Conservation (phyloP, 2,797 vertebrate species). For the Myripristis jacobus region DNA sequence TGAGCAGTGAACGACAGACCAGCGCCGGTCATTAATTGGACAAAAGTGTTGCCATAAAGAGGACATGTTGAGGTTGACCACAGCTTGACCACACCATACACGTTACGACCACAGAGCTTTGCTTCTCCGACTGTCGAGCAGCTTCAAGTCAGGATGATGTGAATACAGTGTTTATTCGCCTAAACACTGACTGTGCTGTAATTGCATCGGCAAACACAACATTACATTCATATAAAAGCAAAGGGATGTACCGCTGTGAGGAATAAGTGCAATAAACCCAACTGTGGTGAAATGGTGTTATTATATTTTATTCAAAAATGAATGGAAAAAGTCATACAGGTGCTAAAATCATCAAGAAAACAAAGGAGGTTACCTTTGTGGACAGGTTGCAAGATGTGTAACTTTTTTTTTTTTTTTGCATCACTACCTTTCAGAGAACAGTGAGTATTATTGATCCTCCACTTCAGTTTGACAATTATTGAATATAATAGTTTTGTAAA, state of each 20-base stretch:
- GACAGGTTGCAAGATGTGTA: constrained; percentile 31
- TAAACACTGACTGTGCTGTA: constrained; percentile 54
- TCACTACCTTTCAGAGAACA: constrained; percentile 66
- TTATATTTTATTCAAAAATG: constrained; percentile 29
- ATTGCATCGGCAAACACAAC: constrained; percentile 66
- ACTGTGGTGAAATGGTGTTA: constrained; percentile 33
- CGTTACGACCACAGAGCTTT: constrained; percentile 66
- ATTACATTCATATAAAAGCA: constrained; percentile 66
- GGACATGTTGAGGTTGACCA: constrained; percentile 65
- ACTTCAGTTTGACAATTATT: constrained; percentile 75
- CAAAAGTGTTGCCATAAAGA: constrained; percentile 64
- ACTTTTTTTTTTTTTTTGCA: constrained; percentile 51
- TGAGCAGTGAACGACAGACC: background rate
- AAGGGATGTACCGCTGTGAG: constrained; percentile 39
- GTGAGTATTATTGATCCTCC: constrained; percentile 66
- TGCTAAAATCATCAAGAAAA: constrained; percentile 35
- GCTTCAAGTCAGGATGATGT: constrained; percentile 25
- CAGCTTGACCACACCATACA: constrained; percentile 56
- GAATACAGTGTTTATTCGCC: constrained; percentile 55
- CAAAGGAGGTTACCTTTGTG: background rate
- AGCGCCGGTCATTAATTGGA: constrained; percentile 59
- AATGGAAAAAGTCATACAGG: constrained; percentile 34
- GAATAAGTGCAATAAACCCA: constrained; percentile 38
- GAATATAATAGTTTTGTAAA: constrained; percentile 77
- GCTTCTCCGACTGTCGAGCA: constrained; percentile 49